Evolutionary conservation across 64 coral and sea anemone genomes (phyloP), one percentile per base, ranked within the genome.

Genomic region (Stichodactyla mertensii): DNA sequence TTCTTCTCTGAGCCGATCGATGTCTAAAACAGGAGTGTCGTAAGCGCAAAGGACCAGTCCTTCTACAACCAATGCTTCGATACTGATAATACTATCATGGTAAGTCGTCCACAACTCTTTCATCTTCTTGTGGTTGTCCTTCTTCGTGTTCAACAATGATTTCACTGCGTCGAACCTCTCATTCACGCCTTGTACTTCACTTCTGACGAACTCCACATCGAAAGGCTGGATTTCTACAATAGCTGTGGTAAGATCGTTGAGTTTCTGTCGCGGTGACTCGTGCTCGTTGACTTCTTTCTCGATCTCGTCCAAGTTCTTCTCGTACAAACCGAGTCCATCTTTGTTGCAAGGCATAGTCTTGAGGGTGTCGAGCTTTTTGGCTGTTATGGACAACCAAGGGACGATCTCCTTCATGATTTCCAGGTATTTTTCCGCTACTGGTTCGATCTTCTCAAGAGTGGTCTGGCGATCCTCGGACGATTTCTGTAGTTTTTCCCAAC

Each of bases 401-500:
- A 95, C 67, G 13, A 95, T 80, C 14, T 89, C 85, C 87, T 74
- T 27, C 24, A 92, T 23, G 11, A n/a, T 77, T 10, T 92, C 87
- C 52, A 88, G 78, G 52, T 92, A 95, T 55, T 74, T 74, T 83
- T 87, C 83, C 0, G 94, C 90, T 6, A 92, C 84, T 57, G 94
- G 94, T 6, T 95, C 94, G 78, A 95, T 92, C 84, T 92, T 80
- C 66, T 92, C 94, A 56, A 95, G 67, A 85, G 87, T 14, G 20
- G 85, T 61, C 74, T 92, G 88, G 77, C 94, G 89, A 79, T 95
- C 90, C 77, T 84, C 58, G 79, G 84, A 74, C 16, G 69, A 66
- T n/a, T 92, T 95, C 69, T 95, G 94, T 23, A 98, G 61, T 9
- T 83, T 85, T 20, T 98, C 92, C 95, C 95, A 98, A 52, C 88